Evolutionary conservation across 2,888 invertebrate genomes (phyloP), one percentile per base, ranked within the genome.

Genomic region (Syritta pipiens): DNA sequence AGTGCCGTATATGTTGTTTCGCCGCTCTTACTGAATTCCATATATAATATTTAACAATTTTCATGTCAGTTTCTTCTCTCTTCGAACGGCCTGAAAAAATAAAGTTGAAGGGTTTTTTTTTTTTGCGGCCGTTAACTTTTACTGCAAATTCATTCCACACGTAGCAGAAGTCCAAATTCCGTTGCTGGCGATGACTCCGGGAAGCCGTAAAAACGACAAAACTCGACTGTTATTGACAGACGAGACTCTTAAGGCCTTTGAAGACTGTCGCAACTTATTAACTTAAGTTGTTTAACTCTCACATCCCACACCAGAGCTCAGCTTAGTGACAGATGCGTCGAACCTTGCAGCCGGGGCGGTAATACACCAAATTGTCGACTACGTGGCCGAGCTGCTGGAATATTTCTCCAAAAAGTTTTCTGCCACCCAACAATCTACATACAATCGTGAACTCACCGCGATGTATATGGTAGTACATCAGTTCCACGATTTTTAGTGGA

Each of bases 31-130:
- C n/a, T n/a, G n/a, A n/a, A n/a, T n/a, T n/a, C n/a, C n/a, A n/a
- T n/a, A n/a, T n/a, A n/a, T n/a, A n/a, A n/a, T n/a, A n/a, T n/a
- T n/a, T n/a, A n/a, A n/a, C n/a, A n/a, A n/a, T n/a, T n/a, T n/a
- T n/a, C n/a, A n/a, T n/a, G n/a, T n/a, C n/a, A n/a, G n/a, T 67
- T 4, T 28, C 48, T 2, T 68, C 49, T 9, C 48, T 48, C 40
- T 22, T 44, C 7, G 59, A 59, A 28, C 30, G 46, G 5, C 68
- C 48, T 5, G 28, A 40, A 3, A 57, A 46, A 4, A 9, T 40
- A 20, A 69, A 60, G 12, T 46, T 57, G 14, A 72, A 37, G 20
- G 49, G 51, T 10, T 55, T 72, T 6, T 32, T 10, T 55, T 72
- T 6, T 32, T 72, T 4, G 63, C 57, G n/a, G 37, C 40, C 17